Conservation (phyloP, 2,888 invertebrate species). For the Hirtodrosophila histrioides region DNA sequence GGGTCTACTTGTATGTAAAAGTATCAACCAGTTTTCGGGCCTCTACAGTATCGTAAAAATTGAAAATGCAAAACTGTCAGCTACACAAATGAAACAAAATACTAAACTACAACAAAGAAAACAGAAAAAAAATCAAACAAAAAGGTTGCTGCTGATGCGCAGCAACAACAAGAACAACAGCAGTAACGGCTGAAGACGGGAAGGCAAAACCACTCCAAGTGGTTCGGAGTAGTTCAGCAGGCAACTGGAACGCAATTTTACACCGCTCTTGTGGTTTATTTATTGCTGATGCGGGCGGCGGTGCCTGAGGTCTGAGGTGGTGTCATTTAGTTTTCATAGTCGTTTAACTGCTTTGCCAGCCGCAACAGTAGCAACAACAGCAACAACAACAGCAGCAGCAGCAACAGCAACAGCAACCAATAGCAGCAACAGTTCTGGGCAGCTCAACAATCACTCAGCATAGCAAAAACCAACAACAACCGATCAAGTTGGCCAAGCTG, state of each 20-base stretch:
- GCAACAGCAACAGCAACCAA: conserved; percentile 1
- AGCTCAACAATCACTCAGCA: conserved; percentile 55
- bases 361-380: conserved; percentile 20
- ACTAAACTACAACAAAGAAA: conserved; percentile 17
- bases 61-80: conserved; percentile 60
- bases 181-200: conserved; percentile 9
- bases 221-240: conserved; percentile 54
- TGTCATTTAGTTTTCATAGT: conserved; percentile 61
- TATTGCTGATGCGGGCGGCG: conserved; percentile 36
- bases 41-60: conserved; percentile 44
- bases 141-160: conserved; percentile 12
- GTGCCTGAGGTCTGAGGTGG: conserved; percentile 26
- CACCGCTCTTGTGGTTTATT: conserved; percentile 51
- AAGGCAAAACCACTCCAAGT: conserved; percentile 36
- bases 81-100: conserved; percentile 43
- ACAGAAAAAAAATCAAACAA: background rate
- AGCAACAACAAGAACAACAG: conserved; percentile 24
- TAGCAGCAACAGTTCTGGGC: conserved; percentile 11
- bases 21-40: conserved; percentile 57
- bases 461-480: conserved; percentile 25
- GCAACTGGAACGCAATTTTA: conserved; percentile 62
- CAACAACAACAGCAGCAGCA: conserved; percentile 13
- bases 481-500: conserved; percentile 52
- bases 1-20: conserved; percentile 12
- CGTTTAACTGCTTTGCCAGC: conserved; percentile 55